Conservation (phyloP, 53 echinoderm and acorn worm species). For the Zoroaster sp. region DNA sequence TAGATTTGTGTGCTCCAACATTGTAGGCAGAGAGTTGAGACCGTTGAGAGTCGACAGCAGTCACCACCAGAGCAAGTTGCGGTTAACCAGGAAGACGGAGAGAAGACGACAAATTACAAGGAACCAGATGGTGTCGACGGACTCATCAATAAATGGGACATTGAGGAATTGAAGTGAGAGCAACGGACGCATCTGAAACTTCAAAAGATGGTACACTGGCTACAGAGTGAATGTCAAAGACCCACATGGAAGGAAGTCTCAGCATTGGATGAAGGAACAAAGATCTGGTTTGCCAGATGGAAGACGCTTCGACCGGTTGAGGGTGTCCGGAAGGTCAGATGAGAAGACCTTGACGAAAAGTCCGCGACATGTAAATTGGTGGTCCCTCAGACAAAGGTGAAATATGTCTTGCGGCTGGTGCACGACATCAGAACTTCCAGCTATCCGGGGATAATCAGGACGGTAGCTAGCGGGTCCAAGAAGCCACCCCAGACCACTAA, state of each 20-base stretch:
- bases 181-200: not conserved
- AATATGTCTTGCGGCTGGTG: not conserved
- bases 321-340: not conserved
- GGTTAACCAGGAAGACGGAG: not conserved
- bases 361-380: not conserved
- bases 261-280: not conserved
- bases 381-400: not conserved
- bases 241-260: too few relatives aligned
- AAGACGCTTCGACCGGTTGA: not conserved
- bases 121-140: not conserved
- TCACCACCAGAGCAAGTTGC: not conserved
- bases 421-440: not conserved
- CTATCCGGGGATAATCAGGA: not conserved
- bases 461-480: not conserved
- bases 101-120: not conserved
- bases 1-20: too few relatives aligned
- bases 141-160: not conserved
- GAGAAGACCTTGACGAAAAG: not conserved
- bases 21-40: not conserved
- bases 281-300: not conserved
- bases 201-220: not conserved
- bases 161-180: not conserved
- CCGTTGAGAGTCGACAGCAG: not conserved
- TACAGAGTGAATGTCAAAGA: not conserved
- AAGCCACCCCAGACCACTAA: constrained; percentile 19